These are phyloP conservation scores for Anneissia japonica DNA, from an alignment of 35 echinoderm and acorn worm genomes.

Conservation along the genomic window DNA sequence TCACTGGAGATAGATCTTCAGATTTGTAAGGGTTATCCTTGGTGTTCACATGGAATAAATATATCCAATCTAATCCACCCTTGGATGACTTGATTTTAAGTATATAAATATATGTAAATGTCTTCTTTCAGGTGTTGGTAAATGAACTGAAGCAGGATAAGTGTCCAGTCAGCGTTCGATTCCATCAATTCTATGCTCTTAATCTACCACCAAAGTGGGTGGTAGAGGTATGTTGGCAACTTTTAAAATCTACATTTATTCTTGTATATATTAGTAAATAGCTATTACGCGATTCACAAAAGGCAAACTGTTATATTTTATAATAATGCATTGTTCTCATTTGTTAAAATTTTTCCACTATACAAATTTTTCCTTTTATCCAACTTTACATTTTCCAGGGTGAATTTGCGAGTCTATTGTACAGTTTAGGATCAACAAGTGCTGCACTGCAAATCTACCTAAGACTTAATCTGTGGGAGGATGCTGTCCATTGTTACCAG, in stretches of 20 bases:
- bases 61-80: too few relatives aligned
- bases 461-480: constrained; percentile 76
- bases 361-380: not conserved
- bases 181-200: constrained; percentile 62
- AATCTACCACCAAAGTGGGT: constrained; percentile 82
- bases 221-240: constrained; percentile 51
- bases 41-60: too few relatives aligned
- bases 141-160: constrained; percentile 45
- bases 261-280: not conserved
- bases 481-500: constrained; percentile 76
- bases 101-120: too few relatives aligned
- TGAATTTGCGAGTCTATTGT: constrained; percentile 57
- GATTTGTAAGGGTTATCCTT: too few relatives aligned
- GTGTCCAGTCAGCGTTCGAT: constrained; percentile 50
- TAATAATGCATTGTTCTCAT: not conserved
- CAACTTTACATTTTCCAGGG: constrained; percentile 34
- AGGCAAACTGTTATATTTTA: not conserved
- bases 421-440: constrained; percentile 58
- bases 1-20: too few relatives aligned
- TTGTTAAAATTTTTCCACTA: not conserved
- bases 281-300: not conserved
- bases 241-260: not conserved
- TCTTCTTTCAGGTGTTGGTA: constrained; percentile 53
- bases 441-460: constrained; percentile 79
- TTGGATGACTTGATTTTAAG: too few relatives aligned